These are phyloP conservation scores for Salvator merianae DNA, from an alignment of 2,113 vertebrate species.

Conservation along the genomic window DNA sequence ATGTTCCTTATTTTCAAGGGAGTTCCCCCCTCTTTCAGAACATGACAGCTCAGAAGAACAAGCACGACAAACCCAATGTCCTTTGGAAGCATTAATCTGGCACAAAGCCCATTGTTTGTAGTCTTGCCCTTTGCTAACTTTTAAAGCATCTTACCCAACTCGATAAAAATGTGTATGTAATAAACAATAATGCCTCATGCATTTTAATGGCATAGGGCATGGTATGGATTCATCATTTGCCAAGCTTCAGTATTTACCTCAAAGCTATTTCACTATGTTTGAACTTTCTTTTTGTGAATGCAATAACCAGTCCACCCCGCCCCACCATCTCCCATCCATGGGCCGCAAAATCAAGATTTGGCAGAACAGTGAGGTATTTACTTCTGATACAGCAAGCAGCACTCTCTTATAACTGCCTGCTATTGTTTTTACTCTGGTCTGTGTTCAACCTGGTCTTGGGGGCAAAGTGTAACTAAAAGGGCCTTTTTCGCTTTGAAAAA, in stretches of 20 bases:
- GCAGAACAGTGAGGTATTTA: constrained; percentile 27
- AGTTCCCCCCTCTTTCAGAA: constrained; percentile 1
- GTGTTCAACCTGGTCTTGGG: neutral
- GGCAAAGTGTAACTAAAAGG: too few species aligned
- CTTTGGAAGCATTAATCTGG: constrained; percentile 27
- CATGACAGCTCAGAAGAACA: neutral
- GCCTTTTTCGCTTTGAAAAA: too few species aligned
- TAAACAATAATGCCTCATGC: constrained; percentile 37
- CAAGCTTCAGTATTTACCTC: constrained; percentile 18
- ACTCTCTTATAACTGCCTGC: neutral
- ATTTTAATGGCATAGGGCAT: constrained; percentile 21
- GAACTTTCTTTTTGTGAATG: constrained; percentile 23
- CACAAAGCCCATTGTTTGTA: neutral
- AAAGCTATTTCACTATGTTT: constrained; percentile 20
- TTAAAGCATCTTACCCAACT: constrained; percentile 29
- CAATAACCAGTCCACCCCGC: constrained; percentile 14
- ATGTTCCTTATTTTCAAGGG: constrained; percentile 17
- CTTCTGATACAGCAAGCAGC: neutral
- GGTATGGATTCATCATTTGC: constrained; percentile 43
- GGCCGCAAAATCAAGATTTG: neutral
- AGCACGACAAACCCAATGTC: constrained; percentile 8
- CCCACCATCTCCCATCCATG: neutral
- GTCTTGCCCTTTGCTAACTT: constrained; percentile 32
- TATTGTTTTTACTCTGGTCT: constrained; percentile 6
- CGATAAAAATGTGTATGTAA: constrained; percentile 30